Base-by-base conservation (phyloP, 2,113 vertebrate species). In the Zingel zingel region DNA sequence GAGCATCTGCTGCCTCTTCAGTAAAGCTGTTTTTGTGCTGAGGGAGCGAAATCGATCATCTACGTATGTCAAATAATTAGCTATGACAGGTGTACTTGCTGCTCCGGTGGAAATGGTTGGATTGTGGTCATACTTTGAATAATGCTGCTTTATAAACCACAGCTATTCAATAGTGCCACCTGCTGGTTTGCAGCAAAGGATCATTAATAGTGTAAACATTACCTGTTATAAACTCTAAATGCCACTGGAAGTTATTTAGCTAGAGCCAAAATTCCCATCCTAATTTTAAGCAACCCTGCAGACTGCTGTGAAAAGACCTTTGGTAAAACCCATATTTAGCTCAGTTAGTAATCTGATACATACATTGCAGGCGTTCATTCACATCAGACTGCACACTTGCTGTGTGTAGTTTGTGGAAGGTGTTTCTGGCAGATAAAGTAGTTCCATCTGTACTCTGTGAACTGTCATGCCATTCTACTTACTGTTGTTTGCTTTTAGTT, bases 91-190 rank as follows among this genome's bases (percentile, higher is more conserved):
- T 81, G 86, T 70, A 70, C 56, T 59, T 2, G 14, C 67, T 71
- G 63, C 72, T 87, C 64, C 53, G 64, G 39, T 78, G 27, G 58
- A 83, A 82, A 81, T 67, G 74, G 67, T 77, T 74, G 68, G 43
- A 71, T 83, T 86, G 69, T 72, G 78, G 79, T 82, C 53, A 51
- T 25, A 67, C 56, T 74, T 77, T 39, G 45, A 74, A 64, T 73
- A 45, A 27, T 21, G 4, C 57, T 25, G 45, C 16, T 14, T 56
- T 19, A 64, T 75, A 43, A 69, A 72, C 59, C 63, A 70, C 23
- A 80, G 69, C 78, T 86, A 71, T 92, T 89, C 84, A 92, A 93
- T 30, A 94, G 88, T 93, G 90, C 94, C 94, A 92, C 79, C 94
- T 93, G 81, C 89, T 93, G 92, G 89, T 69, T 65, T 23, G 23